Evolutionary conservation across 2,113 vertebrate genomes (phyloP), one percentile per base, ranked within the genome.

Genomic region (Podocnemis expansa): DNA sequence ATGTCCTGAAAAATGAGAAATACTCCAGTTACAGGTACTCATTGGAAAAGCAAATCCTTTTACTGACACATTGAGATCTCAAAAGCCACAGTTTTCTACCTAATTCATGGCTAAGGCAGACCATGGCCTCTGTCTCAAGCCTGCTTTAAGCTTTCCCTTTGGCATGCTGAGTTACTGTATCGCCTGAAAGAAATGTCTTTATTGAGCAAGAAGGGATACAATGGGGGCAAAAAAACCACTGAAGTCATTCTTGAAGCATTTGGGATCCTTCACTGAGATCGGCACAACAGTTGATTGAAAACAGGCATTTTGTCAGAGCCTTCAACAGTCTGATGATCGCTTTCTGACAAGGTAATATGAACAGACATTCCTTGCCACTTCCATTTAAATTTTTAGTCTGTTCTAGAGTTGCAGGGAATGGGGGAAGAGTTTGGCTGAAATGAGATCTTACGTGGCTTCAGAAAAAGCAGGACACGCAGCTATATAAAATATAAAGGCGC

Each of bases 81-180:
- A 96, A 97, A 98, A 98, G 91, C 97, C 34, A 86, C 91, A 92
- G 91, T 98, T 98, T 97, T 97, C 93, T 97, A 93, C 97, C 94
- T 97, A 97, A 97, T 97, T 97, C 97, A 95, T 96, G 94, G 85
- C 95, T 98, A 97, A 97, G 93, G 97, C 97, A 94, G 93, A 96
- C 89, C 87, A 78, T 52, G 67, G 95, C 93, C 96, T 93, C 91
- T 95, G 95, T 97, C 96, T 97, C 90, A 95, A 95, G 92, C 95
- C 97, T 97, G 73, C 95, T 97, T 96, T 96, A 97, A 96, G 92
- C 93, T 97, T 94, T 96, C 94, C 96, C 94, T 96, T 97, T 96
- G 96, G 84, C 95, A 84, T 95, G 79, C 94, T 95, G 91, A 96
- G 91, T 96, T 96, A 92, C 90, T 94, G 49, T 94, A 29, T 22